phyloP scores from a whole-genome alignment of 2,113 vertebrate species.

The Protomyctophum bolini region DNA sequence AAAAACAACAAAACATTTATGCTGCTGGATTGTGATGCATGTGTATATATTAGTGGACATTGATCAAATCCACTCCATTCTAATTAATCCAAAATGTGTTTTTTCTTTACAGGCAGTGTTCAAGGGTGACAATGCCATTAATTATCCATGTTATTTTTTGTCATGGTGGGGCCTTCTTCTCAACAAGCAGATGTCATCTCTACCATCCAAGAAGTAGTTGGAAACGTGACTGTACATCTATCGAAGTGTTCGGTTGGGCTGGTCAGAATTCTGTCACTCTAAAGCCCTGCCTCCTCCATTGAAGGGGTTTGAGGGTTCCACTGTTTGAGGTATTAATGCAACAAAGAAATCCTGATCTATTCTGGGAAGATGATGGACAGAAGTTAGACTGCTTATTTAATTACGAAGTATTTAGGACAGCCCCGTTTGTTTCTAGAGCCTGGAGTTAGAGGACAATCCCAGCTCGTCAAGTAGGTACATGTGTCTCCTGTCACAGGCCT shows the following conservation, averaged over 20 bases:
- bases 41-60: slow-evolving; percentile 54
- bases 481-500: no score
- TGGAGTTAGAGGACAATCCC: no score
- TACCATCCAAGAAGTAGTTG: slow-evolving; percentile 12
- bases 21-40: slow-evolving; percentile 28
- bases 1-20: background rate
- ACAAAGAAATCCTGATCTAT: no score
- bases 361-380: no score
- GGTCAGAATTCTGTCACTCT: slow-evolving; percentile 6
- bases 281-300: no score
- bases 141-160: slow-evolving; percentile 26
- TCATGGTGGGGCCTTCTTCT: background rate
- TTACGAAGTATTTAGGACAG: no score
- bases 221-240: background rate
- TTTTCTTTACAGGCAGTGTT: slow-evolving; percentile 27
- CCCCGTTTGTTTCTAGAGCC: no score
- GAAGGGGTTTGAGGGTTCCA: no score
- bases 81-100: slow-evolving; percentile 63
- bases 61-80: slow-evolving; percentile 61
- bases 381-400: no score
- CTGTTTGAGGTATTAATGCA: no score
- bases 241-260: background rate
- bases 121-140: slow-evolving; percentile 30
- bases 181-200: background rate
- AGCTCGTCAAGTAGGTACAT: no score